phyloP scores from a whole-genome alignment of 2,797 vertebrate genomes.

The Microcaecilia unicolor region DNA sequence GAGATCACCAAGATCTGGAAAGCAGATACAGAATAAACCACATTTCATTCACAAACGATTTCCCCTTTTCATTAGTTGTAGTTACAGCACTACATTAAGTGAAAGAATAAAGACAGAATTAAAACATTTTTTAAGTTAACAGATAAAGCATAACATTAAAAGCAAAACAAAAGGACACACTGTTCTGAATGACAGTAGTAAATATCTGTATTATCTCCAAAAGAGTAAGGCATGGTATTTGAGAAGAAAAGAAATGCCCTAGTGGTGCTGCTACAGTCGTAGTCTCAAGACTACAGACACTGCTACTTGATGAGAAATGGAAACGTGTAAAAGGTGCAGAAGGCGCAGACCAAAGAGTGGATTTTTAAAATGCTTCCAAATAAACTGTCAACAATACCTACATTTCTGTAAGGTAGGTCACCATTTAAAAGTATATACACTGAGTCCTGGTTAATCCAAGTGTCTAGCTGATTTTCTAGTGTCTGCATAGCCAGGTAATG shows the following conservation, averaged over 20 bases:
- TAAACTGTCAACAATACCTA: too few species aligned
- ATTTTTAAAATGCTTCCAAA: constrained; percentile 58
- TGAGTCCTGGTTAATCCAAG: too few species aligned
- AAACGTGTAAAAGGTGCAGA: constrained; percentile 31
- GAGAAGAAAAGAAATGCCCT: constrained; percentile 49
- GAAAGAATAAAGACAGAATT: too few species aligned
- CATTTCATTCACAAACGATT: too few species aligned
- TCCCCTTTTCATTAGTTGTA: too few species aligned
- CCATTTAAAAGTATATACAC: too few species aligned
- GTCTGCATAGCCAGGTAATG: constrained; percentile 53
- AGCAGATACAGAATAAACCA: constrained; percentile 24
- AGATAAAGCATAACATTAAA: constrained; percentile 16
- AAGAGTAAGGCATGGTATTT: constrained; percentile 59
- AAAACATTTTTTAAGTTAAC: constrained; percentile 22
- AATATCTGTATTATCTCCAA: constrained; percentile 27
- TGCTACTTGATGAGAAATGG: constrained; percentile 19
- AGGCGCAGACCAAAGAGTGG: too few species aligned
- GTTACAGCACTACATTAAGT: too few species aligned
- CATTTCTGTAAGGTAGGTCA: too few species aligned
- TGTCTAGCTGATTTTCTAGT: too few species aligned
- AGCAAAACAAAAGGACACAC: constrained; percentile 33
- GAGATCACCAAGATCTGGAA: constrained; percentile 30
- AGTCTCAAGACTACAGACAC: constrained; percentile 46
- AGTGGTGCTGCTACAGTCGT: constrained; percentile 55
- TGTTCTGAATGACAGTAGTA: too few species aligned